Conservation (phyloP, 2,797 vertebrate species). For the Graptemys geographica region DNA sequence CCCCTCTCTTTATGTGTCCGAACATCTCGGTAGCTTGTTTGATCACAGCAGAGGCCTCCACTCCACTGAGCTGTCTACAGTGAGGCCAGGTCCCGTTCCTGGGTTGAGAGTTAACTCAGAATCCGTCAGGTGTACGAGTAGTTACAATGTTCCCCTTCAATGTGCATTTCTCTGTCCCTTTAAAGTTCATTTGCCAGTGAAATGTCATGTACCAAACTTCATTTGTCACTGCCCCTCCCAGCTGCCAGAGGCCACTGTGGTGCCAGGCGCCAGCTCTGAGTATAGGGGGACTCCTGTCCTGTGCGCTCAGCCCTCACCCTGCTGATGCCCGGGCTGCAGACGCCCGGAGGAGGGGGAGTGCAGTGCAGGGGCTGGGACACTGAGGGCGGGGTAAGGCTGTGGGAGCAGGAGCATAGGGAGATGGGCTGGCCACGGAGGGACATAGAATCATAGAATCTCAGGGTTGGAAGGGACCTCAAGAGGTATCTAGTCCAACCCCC, state of each 20-base stretch:
- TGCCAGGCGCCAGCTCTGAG: not conserved
- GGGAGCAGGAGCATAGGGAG: not conserved
- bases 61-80: not conserved
- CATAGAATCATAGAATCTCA: too few relatives aligned
- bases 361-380: fast-evolving
- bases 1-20: not conserved
- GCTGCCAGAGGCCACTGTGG: not conserved
- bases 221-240: not conserved
- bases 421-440: fast-evolving
- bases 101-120: not conserved
- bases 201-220: not conserved
- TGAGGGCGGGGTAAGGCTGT: fast-evolving
- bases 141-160: not conserved
- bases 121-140: not conserved
- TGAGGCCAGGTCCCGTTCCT: not conserved
- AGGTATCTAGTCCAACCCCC: too few relatives aligned
- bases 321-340: too few relatives aligned
- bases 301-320: not conserved
- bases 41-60: not conserved
- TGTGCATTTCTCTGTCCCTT: not conserved
- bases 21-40: not conserved
- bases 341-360: too few relatives aligned
- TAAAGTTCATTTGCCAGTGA: not conserved
- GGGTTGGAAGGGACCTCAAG: too few relatives aligned
- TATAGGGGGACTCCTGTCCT: not conserved